These are phyloP conservation scores for Microchirus variegatus DNA, from an alignment of 2,797 vertebrate species.

Conservation along the genomic window DNA sequence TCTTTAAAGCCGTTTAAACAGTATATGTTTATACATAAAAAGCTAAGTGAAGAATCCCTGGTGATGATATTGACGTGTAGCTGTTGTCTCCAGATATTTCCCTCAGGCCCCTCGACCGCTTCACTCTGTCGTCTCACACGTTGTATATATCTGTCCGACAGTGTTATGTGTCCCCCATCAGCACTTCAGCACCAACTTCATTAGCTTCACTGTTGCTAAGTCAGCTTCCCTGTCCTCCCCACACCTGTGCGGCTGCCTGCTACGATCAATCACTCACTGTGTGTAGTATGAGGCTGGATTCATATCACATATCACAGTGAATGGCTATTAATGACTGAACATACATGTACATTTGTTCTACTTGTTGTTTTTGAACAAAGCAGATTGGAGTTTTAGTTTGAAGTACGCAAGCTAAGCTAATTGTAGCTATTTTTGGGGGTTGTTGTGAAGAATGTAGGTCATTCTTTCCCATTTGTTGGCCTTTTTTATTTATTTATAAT, in stretches of 20 bases:
- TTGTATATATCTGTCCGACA: conserved; percentile 53
- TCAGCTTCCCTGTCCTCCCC: conserved; percentile 62
- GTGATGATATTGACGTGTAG: conserved; percentile 30
- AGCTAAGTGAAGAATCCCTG: conserved; percentile 15
- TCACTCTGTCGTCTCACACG: conserved; percentile 25
- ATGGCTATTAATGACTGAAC: no score
- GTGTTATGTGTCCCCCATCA: conserved; percentile 67
- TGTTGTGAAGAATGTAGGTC: no score
- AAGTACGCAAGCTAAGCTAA: no score
- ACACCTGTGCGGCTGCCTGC: conserved; percentile 56
- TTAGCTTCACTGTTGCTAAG: conserved; percentile 66
- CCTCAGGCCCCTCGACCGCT: conserved; percentile 32
- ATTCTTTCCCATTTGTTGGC: no score
- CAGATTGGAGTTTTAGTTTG: conserved; percentile 60
- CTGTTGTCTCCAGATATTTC: conserved; percentile 44
- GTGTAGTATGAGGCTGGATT: conserved; percentile 49
- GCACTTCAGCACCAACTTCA: conserved; percentile 51
- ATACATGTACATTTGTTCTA: background rate
- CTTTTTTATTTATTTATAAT: no score
- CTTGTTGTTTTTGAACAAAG: conserved; percentile 5
- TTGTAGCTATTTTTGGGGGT: no score
- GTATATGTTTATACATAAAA: conserved; percentile 6
- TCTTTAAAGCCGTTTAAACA: conserved; percentile 19
- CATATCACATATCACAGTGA: conserved; percentile 26
- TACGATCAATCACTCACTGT: conserved; percentile 51